Base-by-base conservation (phyloP, 2,113 vertebrate species). In the Bos javanicus region DNA sequence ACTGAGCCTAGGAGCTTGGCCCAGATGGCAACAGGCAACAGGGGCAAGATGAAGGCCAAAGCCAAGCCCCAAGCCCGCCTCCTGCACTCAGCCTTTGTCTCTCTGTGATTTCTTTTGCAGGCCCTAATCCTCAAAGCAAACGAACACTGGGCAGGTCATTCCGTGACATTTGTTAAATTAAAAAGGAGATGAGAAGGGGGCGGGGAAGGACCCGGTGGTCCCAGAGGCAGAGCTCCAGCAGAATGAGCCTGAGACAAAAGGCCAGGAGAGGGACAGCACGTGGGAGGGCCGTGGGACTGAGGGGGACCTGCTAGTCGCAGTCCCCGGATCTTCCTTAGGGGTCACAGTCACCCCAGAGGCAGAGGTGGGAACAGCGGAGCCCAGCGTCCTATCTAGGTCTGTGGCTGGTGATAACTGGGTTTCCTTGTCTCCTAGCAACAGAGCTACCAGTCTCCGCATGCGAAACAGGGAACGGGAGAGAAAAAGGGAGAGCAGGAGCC, bases 91-190 rank as follows among this genome's bases (percentile, higher is more conserved):
- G 90, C 71, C 96, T 97, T 96, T 97, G 94, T 95, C 64, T 97
- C 48, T 62, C 87, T 10, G 0, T 36, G 95, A 96, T 97, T 96
- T 96, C 85, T 95, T 85, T 94, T 88, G 96, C 80, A 93, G 91
- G 71, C 97, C 90, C 81, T 97, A 97, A 98, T 98, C 97, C 97
- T 98, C 97, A 97, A 96, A 97, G 98, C 98, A 98, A 97, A 98
- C 59, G 96, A 95, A 95, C 81, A 96, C 92, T 81, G 26, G 2
- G 90, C 95, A 96, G 98, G 97, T 97, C 97, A 96, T 96, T 92
- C 97, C 0, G 1, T 97, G 97, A 97, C 97, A 98, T 98, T 97
- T 98, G 97, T 95, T 97, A 97, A 97, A 98, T 98, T 97, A 96
- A 97, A 96, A 97, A 96, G 95, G 87, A 96, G 95, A 96, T 84